phyloP scores from a whole-genome alignment of 2,113 vertebrate genomes.

The Fregata magnificens region DNA sequence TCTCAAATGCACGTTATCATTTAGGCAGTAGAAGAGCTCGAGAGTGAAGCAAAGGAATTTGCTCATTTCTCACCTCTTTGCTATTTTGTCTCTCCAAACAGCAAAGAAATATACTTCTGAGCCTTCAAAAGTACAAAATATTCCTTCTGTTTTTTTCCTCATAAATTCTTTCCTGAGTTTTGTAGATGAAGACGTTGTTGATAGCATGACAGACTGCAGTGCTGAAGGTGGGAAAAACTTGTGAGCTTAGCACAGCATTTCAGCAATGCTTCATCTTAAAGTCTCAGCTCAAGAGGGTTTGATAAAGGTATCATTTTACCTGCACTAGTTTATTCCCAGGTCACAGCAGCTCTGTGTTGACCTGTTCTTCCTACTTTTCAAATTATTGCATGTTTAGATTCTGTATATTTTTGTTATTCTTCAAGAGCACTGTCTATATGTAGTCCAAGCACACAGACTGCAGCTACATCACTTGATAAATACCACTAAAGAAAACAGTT shows the following conservation, averaged over 20 bases:
- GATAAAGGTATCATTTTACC: neutral
- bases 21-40: neutral
- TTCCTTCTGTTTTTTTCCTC: neutral
- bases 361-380: neutral
- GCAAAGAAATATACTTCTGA: neutral
- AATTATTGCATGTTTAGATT: neutral
- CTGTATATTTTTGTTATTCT: neutral
- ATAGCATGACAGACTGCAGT: neutral
- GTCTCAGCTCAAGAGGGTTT: neutral
- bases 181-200: neutral
- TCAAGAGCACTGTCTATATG: neutral
- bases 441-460: neutral
- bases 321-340: neutral
- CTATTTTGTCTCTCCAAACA: neutral
- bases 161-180: neutral
- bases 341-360: neutral
- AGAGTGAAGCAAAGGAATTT: neutral
- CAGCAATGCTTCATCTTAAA: neutral
- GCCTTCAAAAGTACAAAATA: neutral
- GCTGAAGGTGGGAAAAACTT: neutral
- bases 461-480: neutral
- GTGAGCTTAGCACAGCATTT: neutral
- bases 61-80: neutral
- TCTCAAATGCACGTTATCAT: neutral
- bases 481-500: neutral